Conservation (phyloP, 2,113 vertebrate genomes). For the Zosterops hypoxanthus region DNA sequence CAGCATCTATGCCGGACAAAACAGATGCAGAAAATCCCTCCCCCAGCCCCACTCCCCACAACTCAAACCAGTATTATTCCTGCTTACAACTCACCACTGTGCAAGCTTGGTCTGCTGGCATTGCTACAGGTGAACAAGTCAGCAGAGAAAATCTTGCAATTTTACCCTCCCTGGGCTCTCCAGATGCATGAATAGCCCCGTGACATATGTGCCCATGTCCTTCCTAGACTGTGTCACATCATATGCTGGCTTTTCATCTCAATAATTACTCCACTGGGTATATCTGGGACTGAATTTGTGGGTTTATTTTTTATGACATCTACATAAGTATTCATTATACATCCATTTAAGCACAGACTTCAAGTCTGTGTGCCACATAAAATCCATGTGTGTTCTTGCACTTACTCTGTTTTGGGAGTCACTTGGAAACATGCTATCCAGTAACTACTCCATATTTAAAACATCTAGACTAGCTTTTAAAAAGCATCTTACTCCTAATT, state of each 20-base stretch:
- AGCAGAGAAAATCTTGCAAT: fast-evolving
- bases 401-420: background rate
- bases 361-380: background rate
- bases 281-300: background rate
- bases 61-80: background rate
- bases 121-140: background rate
- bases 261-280: background rate
- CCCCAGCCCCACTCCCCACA: background rate
- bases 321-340: background rate
- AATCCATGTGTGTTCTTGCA: background rate
- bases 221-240: background rate
- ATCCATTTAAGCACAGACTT: background rate
- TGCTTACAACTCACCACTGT: background rate
- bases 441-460: background rate
- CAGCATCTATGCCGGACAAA: background rate
- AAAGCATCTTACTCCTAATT: background rate
- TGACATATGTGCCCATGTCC: fast-evolving
- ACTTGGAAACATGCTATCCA: background rate
- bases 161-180: background rate
- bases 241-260: background rate
- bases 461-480: background rate
- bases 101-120: background rate
- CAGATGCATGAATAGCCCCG: background rate
- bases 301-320: background rate
- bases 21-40: background rate